A percentile compares a stretch with the other conserved stretches of the same genome.
phyloP scores from a whole-genome alignment of 2,797 vertebrate genomes.

The Parauchenoglanis ngamensis region DNA sequence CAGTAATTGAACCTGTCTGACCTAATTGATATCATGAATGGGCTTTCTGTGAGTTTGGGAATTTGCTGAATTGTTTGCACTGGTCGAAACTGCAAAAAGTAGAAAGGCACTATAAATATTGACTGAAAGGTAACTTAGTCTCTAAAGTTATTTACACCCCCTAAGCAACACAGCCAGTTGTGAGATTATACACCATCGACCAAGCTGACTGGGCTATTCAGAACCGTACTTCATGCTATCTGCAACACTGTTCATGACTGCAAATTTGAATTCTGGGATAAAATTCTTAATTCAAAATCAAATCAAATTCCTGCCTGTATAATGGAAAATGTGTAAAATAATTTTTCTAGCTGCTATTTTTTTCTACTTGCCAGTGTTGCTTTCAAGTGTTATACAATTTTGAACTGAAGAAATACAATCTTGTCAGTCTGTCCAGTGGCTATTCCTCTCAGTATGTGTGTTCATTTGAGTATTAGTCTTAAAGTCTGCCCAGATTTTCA shows the following conservation, averaged over 20 bases:
- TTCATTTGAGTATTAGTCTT: neutral
- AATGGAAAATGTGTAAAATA: neutral
- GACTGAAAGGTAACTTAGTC: neutral
- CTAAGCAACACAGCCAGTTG: neutral
- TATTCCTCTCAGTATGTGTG: neutral
- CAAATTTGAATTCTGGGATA: neutral
- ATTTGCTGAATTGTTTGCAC: neutral
- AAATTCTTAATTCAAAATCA: neutral
- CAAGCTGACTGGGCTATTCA: no score
- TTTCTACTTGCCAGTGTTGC: neutral
- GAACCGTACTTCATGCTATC: neutral
- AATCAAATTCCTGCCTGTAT: neutral
- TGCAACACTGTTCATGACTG: neutral
- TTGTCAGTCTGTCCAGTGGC: neutral
- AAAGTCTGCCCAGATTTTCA: neutral
- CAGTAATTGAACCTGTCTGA: neutral
- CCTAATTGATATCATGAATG: neutral
- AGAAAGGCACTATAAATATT: neutral
- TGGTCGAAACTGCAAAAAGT: neutral
- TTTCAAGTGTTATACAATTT: neutral
- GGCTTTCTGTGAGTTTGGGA: neutral
- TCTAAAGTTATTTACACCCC: neutral
- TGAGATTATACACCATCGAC: neutral
- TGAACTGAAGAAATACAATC: neutral
- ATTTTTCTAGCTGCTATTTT: neutral